Evolutionary conservation across 2,797 vertebrate species (phyloP), one percentile per base, ranked within the genome.

Genomic region (Hirundo rustica): DNA sequence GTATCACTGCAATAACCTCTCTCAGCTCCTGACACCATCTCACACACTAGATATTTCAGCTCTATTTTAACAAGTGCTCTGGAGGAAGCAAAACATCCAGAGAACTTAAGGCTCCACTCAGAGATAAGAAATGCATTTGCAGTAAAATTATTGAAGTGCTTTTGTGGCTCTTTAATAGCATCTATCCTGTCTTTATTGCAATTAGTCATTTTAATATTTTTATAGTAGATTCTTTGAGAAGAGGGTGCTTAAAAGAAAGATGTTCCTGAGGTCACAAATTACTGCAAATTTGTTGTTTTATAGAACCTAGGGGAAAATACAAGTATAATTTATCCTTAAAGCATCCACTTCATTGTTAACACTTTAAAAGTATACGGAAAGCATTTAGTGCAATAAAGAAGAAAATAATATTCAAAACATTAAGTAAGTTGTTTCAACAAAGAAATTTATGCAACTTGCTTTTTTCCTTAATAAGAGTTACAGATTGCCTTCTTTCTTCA

Each of bases 271-370:
- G 25, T 89, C 80, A 71, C 30, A 67, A 93, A 77, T 77, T 51
- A 54, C 74, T 51, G 5, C 48, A 51, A 32, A 71, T 53, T 20
- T 76, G n/a, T 45, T 85, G 34, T 45, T 75, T 88, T 57, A 78
- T 12, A 83, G 86, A 92, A 87, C 16, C 75, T 71, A 71, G 10
- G 30, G 53, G 79, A 84, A 95, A 90, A 74, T 32, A 75, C 30
- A 84, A 83, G 21, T 18, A 27, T 23, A 92, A 92, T 84, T 72
- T 83, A 88, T 79, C n/a, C 72, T 80, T 85, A 80, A 85, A 93
- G 57, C 32, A 85, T 15, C 7, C 32, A 58, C 32, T 68, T 71
- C 0, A 4, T 25, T 92, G 66, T 90, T 93, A 95, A 84, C 79
- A 76, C 34, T 87, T 91, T 22, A 65, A 44, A 94, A 89, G 38